A percentile compares a stretch with the other conserved stretches of the same genome.
These are phyloP conservation scores for Perccottus glenii DNA, from an alignment of 2,113 vertebrate genomes.

Conservation along the genomic window DNA sequence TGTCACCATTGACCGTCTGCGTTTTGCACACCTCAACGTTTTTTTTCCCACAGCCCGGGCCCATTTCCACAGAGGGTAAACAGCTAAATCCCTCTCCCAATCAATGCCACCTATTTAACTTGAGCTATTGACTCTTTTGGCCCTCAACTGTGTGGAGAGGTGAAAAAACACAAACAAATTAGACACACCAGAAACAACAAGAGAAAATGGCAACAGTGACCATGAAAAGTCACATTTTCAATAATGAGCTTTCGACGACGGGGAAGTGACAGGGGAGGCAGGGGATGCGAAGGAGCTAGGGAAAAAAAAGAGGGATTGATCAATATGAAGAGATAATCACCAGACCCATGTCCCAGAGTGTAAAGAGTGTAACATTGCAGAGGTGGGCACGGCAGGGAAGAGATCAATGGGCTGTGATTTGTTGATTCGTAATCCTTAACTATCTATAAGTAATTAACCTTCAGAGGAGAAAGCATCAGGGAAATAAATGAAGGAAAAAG, in stretches of 20 bases:
- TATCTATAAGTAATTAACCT: conserved; percentile 87
- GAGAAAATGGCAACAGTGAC: conserved; percentile 27
- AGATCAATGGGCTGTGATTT: conserved; percentile 81
- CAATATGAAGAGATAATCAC: conserved; percentile 77
- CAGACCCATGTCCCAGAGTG: conserved; percentile 67
- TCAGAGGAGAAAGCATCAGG: conserved; percentile 73
- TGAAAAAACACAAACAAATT: conserved; percentile 68
- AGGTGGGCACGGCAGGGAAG: conserved; percentile 66
- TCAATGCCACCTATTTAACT: conserved; percentile 74
- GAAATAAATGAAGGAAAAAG: conserved; percentile 67
- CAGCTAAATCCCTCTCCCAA: conserved; percentile 67
- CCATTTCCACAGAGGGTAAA: conserved; percentile 71
- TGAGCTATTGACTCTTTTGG: conserved; percentile 65
- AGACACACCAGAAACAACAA: conserved; percentile 51
- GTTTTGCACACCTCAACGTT: conserved; percentile 29
- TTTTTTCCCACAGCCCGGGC: conserved; percentile 15
- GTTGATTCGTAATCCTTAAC: conserved; percentile 83
- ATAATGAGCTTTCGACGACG: conserved; percentile 61
- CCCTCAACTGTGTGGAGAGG: conserved; percentile 46
- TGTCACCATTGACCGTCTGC: conserved; percentile 53
- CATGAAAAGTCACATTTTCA: conserved; percentile 60
- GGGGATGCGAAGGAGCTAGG: background rate
- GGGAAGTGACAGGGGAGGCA: conserved; percentile 24
- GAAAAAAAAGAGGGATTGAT: conserved; percentile 69
- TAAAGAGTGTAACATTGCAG: conserved; percentile 81